phyloP scores from a whole-genome alignment of 2,113 vertebrate species.

The Hystrix brachyura region DNA sequence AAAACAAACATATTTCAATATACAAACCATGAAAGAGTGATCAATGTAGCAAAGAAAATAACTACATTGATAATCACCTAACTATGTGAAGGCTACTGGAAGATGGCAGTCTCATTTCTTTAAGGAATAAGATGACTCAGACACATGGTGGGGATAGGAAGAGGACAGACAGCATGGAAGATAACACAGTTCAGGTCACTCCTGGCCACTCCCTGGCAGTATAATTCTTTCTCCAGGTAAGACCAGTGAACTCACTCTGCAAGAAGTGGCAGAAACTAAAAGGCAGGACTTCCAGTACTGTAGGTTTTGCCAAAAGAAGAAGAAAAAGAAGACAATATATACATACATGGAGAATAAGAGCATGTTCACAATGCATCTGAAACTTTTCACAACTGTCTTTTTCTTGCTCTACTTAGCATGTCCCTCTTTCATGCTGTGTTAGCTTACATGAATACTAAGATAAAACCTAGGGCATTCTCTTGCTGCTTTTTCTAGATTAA shows the following conservation, averaged over 20 bases:
- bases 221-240: conserved; percentile 30
- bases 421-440: background rate
- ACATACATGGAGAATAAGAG: background rate
- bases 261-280: background rate
- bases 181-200: conserved; percentile 7
- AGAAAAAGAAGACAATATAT: background rate
- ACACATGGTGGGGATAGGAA: conserved; percentile 12
- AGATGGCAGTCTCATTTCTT: conserved; percentile 32
- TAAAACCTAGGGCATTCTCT: background rate
- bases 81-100: conserved; percentile 38
- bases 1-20: background rate
- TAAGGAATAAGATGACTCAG: background rate
- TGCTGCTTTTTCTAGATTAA: background rate
- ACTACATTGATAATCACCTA: background rate
- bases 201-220: background rate
- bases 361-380: background rate
- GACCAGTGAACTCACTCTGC: background rate
- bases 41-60: background rate
- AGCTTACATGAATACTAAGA: background rate
- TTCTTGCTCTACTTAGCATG: background rate
- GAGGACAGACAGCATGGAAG: background rate
- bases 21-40: background rate
- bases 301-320: background rate
- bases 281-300: background rate
- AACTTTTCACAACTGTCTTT: background rate